phyloP scores from a whole-genome alignment of 2,888 invertebrate species.

The Himalopsyche kuldschensis region DNA sequence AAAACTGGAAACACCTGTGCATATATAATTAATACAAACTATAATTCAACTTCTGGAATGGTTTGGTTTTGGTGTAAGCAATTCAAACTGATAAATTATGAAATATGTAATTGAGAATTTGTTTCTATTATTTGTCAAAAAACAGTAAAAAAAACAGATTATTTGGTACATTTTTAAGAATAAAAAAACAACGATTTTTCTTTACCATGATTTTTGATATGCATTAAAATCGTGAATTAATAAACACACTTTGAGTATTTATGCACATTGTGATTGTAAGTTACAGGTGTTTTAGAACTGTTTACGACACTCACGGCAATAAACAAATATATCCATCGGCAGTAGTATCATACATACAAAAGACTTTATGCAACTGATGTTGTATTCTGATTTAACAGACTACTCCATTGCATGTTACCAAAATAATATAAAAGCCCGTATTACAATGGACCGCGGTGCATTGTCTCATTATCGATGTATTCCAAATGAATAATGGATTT shows the following conservation, averaged over 20 bases:
- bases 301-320: background rate
- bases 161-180: no score
- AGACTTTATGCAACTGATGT: slow-evolving; percentile 23
- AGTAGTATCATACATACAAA: background rate
- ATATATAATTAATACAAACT: no score
- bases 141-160: no score
- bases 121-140: no score
- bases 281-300: background rate
- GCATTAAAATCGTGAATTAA: background rate
- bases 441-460: background rate
- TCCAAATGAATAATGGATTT: background rate
- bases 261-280: background rate
- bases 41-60: no score
- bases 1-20: no score
- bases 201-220: background rate
- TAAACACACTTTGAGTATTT: background rate
- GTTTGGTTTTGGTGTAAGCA: no score
- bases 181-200: background rate
- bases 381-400: background rate
- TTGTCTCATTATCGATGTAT: background rate
- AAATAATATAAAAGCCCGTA: background rate
- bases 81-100: no score
- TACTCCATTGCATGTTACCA: background rate
- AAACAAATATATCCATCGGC: background rate
- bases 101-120: no score